Conservation (phyloP, 30 jellyfish, hydroid and myxozoan genomes). For the Turritopsis rubra region DNA sequence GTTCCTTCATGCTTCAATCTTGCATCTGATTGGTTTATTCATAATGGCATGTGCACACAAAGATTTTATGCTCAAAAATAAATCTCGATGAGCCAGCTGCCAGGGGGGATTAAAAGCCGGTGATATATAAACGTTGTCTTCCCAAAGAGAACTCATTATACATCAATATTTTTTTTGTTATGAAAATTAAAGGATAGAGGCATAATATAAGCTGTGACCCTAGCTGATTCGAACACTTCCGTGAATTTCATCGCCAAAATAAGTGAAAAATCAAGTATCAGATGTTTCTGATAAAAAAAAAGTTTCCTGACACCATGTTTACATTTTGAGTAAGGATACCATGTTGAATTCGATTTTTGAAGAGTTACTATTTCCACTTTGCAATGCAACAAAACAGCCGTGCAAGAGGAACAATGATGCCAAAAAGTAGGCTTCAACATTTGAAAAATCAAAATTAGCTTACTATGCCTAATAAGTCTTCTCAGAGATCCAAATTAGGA, state of each 20-base stretch:
- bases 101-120: background rate
- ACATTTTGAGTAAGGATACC: background rate
- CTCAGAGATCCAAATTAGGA: too few species aligned
- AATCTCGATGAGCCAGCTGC: too few species aligned
- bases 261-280: background rate
- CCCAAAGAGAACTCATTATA: background rate
- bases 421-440: background rate
- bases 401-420: background rate
- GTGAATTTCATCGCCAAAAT: background rate
- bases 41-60: too few species aligned
- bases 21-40: too few species aligned
- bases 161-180: background rate
- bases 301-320: background rate
- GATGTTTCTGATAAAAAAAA: background rate
- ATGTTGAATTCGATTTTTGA: background rate
- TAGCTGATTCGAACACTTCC: background rate
- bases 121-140: background rate
- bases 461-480: too few species aligned
- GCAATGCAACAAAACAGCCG: background rate
- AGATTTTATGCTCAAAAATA: too few species aligned
- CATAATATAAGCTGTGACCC: background rate
- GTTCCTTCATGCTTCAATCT: too few species aligned
- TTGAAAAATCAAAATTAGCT: too few species aligned
- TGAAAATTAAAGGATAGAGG: background rate
- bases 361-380: background rate